A percentile compares a stretch with the other conserved stretches of the same genome.
These are phyloP conservation scores for Copidosoma floridanum DNA, from an alignment of 1,140 invertebrate genomes.

Conservation along the genomic window DNA sequence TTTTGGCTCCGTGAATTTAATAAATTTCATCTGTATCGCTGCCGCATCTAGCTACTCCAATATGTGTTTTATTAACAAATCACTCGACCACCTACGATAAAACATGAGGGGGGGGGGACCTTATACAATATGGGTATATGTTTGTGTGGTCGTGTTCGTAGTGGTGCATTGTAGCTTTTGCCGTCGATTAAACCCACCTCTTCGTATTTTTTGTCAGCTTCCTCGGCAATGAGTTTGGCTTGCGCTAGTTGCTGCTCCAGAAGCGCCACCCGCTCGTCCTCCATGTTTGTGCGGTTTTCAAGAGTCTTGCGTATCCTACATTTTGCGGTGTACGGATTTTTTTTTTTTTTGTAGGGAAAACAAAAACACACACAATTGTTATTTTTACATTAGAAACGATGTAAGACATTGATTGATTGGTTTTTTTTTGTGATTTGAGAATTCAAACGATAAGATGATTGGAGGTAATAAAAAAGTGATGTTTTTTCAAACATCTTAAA, in stretches of 20 bases:
- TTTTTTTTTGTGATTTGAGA: too few relatives aligned
- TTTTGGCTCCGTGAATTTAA: too few relatives aligned
- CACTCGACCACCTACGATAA: conserved; percentile 1
- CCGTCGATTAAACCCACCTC: conserved; percentile 72
- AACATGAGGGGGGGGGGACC: neutral
- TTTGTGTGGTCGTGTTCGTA: conserved; percentile 27
- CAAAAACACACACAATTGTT: conserved; percentile 10
- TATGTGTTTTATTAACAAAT: too few relatives aligned
- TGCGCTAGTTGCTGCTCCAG: conserved; percentile 93
- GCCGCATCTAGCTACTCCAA: too few relatives aligned
- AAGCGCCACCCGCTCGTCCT: conserved; percentile 93
- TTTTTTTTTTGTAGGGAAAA: neutral
- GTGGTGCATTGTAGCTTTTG: too few relatives aligned
- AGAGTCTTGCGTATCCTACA: conserved; percentile 96
- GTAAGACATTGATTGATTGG: conserved; percentile 12
- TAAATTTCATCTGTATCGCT: too few relatives aligned
- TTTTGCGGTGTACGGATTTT: too few relatives aligned
- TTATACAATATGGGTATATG: neutral
- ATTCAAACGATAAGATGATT: too few relatives aligned
- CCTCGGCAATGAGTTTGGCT: conserved; percentile 96
- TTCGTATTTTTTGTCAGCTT: conserved; percentile 99
- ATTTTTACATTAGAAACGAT: neutral
- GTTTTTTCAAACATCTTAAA: too few relatives aligned
- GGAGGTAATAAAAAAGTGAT: too few relatives aligned
- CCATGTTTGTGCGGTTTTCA: conserved; percentile 98